These are phyloP conservation scores for Erethizon dorsatum DNA, from an alignment of 2,797 vertebrate species.

Conservation along the genomic window DNA sequence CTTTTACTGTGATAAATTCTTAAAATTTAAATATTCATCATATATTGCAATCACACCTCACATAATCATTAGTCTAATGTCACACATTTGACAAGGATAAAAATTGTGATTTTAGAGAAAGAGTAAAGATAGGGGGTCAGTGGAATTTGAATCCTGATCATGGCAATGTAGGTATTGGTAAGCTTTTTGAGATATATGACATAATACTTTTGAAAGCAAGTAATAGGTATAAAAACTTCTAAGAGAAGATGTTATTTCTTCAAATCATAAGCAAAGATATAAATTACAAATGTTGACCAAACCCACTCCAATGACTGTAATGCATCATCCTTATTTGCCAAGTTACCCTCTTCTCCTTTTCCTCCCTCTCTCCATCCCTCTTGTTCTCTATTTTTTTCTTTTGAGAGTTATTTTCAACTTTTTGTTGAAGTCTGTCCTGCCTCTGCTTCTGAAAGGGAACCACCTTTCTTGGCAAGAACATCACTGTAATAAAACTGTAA, in stretches of 20 bases:
- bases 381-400: not conserved
- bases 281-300: not conserved
- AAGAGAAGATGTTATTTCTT: conserved; percentile 15
- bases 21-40: not conserved
- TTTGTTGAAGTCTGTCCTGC: not conserved
- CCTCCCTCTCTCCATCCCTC: not conserved
- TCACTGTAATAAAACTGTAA: not conserved
- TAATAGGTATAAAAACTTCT: not conserved
- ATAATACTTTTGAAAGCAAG: conserved; percentile 44
- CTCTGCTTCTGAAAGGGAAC: not conserved
- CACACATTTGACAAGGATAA: not conserved
- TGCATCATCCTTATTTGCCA: not conserved
- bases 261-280: not conserved
- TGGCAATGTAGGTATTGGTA: conserved; percentile 10
- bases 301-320: not conserved
- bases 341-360: not conserved
- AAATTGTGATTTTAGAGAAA: conserved; percentile 3
- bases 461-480: conserved; percentile 32
- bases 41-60: not conserved
- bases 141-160: conserved; percentile 34
- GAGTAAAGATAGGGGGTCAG: not conserved
- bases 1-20: not conserved
- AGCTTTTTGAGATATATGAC: conserved; percentile 2
- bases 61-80: not conserved
- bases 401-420: conserved; percentile 30